phyloP scores from a whole-genome alignment of 2,113 vertebrate species.

The Bufo gargarizans region DNA sequence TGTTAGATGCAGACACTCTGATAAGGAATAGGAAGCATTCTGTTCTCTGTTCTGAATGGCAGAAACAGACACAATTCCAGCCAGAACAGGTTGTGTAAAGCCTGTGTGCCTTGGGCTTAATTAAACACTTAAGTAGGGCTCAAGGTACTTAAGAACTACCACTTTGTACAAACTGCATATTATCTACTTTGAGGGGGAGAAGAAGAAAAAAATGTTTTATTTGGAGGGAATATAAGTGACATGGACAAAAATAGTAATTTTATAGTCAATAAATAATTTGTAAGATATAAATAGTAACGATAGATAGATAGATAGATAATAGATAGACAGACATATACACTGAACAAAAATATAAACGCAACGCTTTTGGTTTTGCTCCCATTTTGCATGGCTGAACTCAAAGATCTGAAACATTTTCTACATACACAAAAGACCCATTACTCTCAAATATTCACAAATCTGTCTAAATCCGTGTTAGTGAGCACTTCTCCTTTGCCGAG shows the following conservation, averaged over 20 bases:
- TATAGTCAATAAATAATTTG: neutral
- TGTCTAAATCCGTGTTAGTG: too few relatives aligned
- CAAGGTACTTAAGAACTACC: conserved; percentile 69
- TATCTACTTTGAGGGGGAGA: conserved; percentile 60
- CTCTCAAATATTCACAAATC: too few relatives aligned
- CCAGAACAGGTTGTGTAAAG: conserved; percentile 80
- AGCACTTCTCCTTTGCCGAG: too few relatives aligned
- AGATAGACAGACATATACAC: too few relatives aligned
- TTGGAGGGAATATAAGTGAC: neutral
- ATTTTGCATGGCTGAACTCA: neutral
- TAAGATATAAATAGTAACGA: neutral
- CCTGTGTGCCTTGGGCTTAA: conserved; percentile 83
- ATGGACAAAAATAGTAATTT: neutral
- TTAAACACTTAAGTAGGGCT: conserved; percentile 86
- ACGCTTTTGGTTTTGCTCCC: too few relatives aligned
- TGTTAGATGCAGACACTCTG: conserved; percentile 84
- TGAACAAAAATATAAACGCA: too few relatives aligned
- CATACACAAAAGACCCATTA: too few relatives aligned
- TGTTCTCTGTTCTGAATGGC: conserved; percentile 75
- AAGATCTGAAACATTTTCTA: too few relatives aligned
- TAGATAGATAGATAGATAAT: too few relatives aligned
- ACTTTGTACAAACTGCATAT: neutral
- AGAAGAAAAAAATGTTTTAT: conserved; percentile 31
- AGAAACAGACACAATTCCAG: conserved; percentile 85
- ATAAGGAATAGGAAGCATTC: conserved; percentile 81